Evolutionary conservation across 2,113 vertebrate species (phyloP).

Genomic region (Arizona elegans): DNA sequence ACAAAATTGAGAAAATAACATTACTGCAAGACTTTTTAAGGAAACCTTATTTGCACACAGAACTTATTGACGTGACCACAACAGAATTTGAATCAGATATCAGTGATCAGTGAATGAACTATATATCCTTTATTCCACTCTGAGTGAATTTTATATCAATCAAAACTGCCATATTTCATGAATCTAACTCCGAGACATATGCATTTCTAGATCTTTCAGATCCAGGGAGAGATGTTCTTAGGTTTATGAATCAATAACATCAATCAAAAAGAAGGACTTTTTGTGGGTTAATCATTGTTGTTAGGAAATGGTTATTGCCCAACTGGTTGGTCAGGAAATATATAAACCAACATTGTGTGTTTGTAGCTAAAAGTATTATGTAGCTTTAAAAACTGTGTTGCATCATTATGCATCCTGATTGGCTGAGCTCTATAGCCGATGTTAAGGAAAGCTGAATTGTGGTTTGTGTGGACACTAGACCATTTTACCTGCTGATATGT

Average conservation of each 20-base stretch:
- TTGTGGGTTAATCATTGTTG: too few relatives aligned
- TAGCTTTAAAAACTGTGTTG: too few relatives aligned
- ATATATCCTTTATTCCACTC: neutral
- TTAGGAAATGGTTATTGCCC: too few relatives aligned
- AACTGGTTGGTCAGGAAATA: too few relatives aligned
- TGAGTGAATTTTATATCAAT: neutral
- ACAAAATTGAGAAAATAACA: neutral
- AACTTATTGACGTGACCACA: neutral
- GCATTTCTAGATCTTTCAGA: neutral
- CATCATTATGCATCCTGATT: too few relatives aligned
- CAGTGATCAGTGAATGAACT: neutral
- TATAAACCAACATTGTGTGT: too few relatives aligned
- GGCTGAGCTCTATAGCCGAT: too few relatives aligned
- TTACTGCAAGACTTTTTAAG: neutral
- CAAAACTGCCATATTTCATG: neutral
- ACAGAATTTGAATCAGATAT: neutral
- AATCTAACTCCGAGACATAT: neutral
- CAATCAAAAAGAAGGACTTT: conserved; percentile 2
- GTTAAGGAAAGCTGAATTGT: too few relatives aligned
- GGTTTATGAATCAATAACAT: conserved; percentile 58
- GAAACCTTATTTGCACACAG: neutral
- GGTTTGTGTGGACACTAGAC: too few relatives aligned
- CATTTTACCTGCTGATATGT: too few relatives aligned
- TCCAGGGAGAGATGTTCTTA: conserved; percentile 10
- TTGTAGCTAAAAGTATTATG: too few relatives aligned